Conservation (phyloP, 2,888 invertebrate genomes). For the Camptogramma bilineatum region DNA sequence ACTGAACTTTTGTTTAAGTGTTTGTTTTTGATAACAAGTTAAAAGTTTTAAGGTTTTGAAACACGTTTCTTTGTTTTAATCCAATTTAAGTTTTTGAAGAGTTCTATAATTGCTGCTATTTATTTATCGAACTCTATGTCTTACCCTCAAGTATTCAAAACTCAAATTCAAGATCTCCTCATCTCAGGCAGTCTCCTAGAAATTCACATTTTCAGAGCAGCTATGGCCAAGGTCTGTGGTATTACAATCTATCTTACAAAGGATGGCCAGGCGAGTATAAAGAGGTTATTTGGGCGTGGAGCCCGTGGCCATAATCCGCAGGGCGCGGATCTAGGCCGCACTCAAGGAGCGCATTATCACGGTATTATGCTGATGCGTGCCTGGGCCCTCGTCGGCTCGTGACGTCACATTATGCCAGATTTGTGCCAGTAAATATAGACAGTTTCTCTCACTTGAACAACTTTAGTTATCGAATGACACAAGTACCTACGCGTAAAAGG, state of each 20-base stretch:
- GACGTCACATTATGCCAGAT: constrained; percentile 57
- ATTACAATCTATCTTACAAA: constrained; percentile 60
- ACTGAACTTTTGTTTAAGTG: constrained; percentile 3
- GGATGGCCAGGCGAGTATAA: constrained; percentile 62
- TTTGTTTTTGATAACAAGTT: constrained; percentile 6
- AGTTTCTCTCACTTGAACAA: constrained; percentile 30
- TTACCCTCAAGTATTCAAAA: constrained; percentile 15
- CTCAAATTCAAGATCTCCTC: constrained; percentile 17
- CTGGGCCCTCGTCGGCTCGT: constrained; percentile 57
- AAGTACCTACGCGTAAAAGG: no score
- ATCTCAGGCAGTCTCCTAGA: constrained; percentile 31
- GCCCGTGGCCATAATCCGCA: constrained; percentile 75
- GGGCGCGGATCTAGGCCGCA: constrained; percentile 70
- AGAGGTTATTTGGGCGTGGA: constrained; percentile 71
- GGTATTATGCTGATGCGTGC: constrained; percentile 80
- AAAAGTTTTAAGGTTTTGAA: constrained; percentile 1
- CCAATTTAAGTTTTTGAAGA: neutral
- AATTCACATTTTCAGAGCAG: constrained; percentile 38
- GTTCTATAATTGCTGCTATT: neutral
- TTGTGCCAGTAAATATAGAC: constrained; percentile 42
- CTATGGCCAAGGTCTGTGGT: constrained; percentile 37
- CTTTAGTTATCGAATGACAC: constrained; percentile 44
- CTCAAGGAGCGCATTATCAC: constrained; percentile 78
- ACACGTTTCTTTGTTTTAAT: constrained; percentile 1
- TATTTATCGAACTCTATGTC: neutral